phyloP scores from a whole-genome alignment of 2,888 invertebrate genomes.

The Uloborus plumipes region DNA sequence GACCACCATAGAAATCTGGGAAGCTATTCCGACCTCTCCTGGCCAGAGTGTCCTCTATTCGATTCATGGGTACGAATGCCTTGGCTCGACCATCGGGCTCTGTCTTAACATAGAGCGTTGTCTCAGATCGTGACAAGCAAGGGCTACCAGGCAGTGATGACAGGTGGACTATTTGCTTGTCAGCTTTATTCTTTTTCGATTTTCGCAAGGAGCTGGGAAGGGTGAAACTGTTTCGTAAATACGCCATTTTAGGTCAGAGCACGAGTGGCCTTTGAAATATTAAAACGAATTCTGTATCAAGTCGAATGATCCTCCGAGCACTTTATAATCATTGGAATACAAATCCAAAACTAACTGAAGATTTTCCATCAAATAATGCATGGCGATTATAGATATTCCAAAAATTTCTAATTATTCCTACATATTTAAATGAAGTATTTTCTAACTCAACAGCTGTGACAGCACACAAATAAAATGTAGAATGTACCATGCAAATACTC shows the following conservation, averaged over 20 bases:
- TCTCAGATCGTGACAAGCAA: constrained; percentile 49
- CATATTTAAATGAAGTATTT: no score
- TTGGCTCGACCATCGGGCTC: constrained; percentile 39
- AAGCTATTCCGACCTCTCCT: constrained; percentile 33
- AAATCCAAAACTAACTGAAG: no score
- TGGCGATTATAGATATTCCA: no score
- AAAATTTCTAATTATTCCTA: no score
- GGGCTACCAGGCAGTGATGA: constrained; percentile 58
- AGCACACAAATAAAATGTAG: no score
- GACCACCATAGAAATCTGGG: constrained; percentile 66
- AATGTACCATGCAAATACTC: no score
- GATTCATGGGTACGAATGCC: constrained; percentile 53
- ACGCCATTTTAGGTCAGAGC: constrained; percentile 29
- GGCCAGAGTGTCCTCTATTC: constrained; percentile 55
- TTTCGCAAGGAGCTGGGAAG: constrained; percentile 59
- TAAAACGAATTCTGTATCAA: no score
- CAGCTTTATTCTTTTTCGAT: constrained; percentile 51
- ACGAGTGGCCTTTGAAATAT: background rate
- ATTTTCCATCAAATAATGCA: no score
- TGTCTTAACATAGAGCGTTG: constrained; percentile 40
- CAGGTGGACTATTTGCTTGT: constrained; percentile 30
- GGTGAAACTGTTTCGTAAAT: constrained; percentile 64
- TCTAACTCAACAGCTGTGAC: no score
- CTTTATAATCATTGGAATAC: no score
- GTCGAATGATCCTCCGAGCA: no score